Percentiles rank a stretch among this genome's conserved stretches.
Conservation (phyloP, 2,888 invertebrate species). For the Tyria jacobaeae region DNA sequence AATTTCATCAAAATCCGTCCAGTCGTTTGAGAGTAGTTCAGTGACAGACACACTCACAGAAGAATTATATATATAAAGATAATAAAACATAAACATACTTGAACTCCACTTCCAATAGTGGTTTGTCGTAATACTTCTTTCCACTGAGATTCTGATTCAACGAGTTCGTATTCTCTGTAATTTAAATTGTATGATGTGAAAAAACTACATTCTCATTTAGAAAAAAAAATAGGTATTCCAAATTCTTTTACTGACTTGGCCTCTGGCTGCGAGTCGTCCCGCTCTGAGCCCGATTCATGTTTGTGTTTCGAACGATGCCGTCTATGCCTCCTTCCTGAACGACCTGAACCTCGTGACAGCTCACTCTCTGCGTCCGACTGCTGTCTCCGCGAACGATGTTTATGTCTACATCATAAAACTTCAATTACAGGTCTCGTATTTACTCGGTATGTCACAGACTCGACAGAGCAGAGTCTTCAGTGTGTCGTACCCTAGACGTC, state of each 20-base stretch:
- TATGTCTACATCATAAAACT: conserved; percentile 83
- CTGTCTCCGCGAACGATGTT: conserved; percentile 92
- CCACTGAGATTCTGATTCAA: conserved; percentile 96
- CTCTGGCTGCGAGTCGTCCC: conserved; percentile 87
- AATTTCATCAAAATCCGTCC: too few species aligned
- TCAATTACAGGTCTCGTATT: not conserved
- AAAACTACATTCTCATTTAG: not conserved
- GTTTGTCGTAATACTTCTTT: conserved; percentile 93
- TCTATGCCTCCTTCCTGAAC: conserved; percentile 91
- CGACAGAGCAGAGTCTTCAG: too few species aligned
- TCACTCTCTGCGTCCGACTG: conserved; percentile 97
- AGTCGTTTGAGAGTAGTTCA: too few species aligned
- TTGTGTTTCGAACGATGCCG: conserved; percentile 92
- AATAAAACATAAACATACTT: too few species aligned
- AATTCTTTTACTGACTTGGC: conserved; percentile 68
- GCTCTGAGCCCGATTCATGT: conserved; percentile 91
- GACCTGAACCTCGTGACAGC: conserved; percentile 93
- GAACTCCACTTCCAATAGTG: conserved; percentile 81
- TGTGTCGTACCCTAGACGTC: too few species aligned
- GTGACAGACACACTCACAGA: too few species aligned
- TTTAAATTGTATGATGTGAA: conserved; percentile 11
- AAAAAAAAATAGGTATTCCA: not conserved
- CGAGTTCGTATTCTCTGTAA: conserved; percentile 89
- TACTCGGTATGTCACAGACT: too few species aligned
- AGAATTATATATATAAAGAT: too few species aligned